Conservation (phyloP, 2,113 vertebrate genomes). For the Megaptera novaeangliae region DNA sequence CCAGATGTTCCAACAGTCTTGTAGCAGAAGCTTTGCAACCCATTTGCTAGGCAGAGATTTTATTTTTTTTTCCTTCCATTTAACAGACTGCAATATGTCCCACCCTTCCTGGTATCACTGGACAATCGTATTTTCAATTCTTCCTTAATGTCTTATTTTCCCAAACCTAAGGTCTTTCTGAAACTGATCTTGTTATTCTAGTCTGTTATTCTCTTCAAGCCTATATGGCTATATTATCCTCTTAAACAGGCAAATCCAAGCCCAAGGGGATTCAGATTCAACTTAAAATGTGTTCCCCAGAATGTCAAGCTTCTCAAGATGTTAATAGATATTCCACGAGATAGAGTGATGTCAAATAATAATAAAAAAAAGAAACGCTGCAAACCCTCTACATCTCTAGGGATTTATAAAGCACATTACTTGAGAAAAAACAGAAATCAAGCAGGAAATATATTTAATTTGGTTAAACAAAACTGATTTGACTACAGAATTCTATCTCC, state of each 20-base stretch:
- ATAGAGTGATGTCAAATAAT: not conserved
- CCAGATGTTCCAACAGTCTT: not conserved
- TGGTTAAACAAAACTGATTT: slow-evolving; percentile 4
- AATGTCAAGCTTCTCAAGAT: not conserved
- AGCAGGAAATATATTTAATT: slow-evolving; percentile 9
- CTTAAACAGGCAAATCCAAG: not conserved
- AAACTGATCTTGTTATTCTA: not conserved
- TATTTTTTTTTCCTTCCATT: not conserved
- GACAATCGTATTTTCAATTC: not conserved
- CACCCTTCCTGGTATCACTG: not conserved
- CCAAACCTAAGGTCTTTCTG: not conserved
- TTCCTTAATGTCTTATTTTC: not conserved
- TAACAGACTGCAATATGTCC: not conserved
- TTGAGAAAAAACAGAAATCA: not conserved
- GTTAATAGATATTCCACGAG: not conserved
- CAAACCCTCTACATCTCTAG: not conserved
- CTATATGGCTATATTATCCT: not conserved
- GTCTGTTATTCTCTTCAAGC: not conserved
- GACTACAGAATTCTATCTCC: not conserved
- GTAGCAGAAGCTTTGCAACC: not conserved
- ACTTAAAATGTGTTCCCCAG: not conserved
- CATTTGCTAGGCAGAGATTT: not conserved
- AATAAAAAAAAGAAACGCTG: not conserved
- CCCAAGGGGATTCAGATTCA: not conserved
- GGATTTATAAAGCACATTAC: not conserved